A percentile compares a stretch with the other conserved stretches of the same genome.
Evolutionary conservation across 2,113 vertebrate genomes (phyloP).

Genomic region (Phainopepla nitens): DNA sequence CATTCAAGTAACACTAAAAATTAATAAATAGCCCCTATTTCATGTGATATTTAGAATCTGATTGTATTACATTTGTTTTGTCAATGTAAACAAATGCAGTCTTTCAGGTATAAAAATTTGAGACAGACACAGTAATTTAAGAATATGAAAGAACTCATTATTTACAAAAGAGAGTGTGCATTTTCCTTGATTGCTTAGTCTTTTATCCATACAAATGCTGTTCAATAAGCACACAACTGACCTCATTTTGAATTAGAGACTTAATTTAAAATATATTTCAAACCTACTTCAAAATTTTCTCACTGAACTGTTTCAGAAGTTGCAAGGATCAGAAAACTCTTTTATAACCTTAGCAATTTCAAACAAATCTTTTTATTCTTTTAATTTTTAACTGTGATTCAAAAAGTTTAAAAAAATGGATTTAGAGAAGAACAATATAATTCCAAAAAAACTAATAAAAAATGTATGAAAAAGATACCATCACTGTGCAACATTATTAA

Average conservation of each 20-base stretch:
- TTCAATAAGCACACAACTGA: background rate
- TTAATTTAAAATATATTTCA: background rate
- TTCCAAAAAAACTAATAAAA: background rate
- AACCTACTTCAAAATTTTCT: slow-evolving; percentile 3
- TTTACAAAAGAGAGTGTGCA: background rate
- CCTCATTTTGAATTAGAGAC: background rate
- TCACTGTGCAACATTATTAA: background rate
- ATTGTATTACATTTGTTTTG: background rate
- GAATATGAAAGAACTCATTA: background rate
- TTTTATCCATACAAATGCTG: background rate
- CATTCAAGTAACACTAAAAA: background rate
- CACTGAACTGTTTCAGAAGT: background rate
- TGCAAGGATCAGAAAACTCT: background rate
- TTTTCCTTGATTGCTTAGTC: background rate
- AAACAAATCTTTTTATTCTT: background rate
- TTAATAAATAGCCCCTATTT: background rate
- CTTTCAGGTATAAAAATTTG: background rate
- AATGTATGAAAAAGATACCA: background rate
- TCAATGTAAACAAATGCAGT: background rate
- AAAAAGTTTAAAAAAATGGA: rapidly evolving
- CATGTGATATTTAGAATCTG: background rate
- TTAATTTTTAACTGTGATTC: background rate
- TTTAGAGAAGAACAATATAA: background rate
- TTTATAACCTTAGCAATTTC: background rate
- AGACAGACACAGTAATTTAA: background rate